A percentile compares a stretch with the other conserved stretches of the same genome.
Conservation (phyloP, 2,888 invertebrate species). For the Cephonodes hylas region DNA sequence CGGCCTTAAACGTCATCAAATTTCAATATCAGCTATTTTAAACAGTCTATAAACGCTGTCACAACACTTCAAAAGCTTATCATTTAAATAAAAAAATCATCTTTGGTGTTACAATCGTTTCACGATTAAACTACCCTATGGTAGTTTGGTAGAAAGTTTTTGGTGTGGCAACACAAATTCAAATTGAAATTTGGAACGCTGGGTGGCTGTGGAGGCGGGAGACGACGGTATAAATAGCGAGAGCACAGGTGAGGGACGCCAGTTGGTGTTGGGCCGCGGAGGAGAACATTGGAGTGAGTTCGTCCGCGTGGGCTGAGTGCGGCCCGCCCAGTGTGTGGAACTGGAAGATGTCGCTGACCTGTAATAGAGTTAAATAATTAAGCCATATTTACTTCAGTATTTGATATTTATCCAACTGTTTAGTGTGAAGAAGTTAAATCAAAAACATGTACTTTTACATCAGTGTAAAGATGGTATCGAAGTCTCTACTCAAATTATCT, state of each 20-base stretch:
- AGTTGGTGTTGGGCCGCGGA: conserved; percentile 39
- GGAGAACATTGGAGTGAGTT: conserved; percentile 65
- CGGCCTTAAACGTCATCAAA: not conserved
- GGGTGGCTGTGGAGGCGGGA: conserved; percentile 40
- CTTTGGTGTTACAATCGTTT: conserved; percentile 54
- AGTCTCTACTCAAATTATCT: no score
- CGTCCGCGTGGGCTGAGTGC: conserved; percentile 70
- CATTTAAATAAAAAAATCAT: conserved; percentile 25
- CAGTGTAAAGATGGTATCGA: no score
- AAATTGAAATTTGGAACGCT: conserved; percentile 28
- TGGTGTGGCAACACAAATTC: conserved; percentile 20
- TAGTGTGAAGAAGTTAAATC: no score
- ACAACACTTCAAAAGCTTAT: conserved; percentile 52
- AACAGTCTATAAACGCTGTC: conserved; percentile 33
- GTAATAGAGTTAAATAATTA: conserved; percentile 32
- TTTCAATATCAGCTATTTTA: not conserved
- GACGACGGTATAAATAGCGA: conserved; percentile 48
- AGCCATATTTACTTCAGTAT: no score
- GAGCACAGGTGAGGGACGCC: conserved; percentile 25
- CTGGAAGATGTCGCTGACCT: conserved; percentile 87
- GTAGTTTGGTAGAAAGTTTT: conserved; percentile 9
- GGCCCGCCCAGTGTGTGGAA: conserved; percentile 85
- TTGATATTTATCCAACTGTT: no score
- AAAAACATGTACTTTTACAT: no score
- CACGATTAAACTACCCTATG: conserved; percentile 34